These are phyloP conservation scores for Nannoperca australis DNA, from an alignment of 2,797 vertebrate species.

Conservation along the genomic window DNA sequence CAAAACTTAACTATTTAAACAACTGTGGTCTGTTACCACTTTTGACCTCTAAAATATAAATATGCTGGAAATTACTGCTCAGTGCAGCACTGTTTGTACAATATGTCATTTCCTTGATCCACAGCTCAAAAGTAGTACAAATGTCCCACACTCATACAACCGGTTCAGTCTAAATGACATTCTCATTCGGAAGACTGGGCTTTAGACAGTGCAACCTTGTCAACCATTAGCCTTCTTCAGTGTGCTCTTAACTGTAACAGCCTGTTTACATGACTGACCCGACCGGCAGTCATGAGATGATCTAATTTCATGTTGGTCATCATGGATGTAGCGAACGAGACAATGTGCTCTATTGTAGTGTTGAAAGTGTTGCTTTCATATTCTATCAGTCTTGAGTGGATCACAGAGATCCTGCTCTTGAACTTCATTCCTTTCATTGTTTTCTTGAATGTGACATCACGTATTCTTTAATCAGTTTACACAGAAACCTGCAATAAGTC, in stretches of 20 bases:
- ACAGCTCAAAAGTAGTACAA: not conserved
- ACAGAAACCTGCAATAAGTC: not conserved
- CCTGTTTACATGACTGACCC: not conserved
- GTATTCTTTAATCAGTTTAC: not conserved
- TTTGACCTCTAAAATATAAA: not conserved
- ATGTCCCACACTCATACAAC: too few relatives aligned
- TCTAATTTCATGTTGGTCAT: not conserved
- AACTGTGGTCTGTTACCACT: not conserved
- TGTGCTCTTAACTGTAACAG: not conserved
- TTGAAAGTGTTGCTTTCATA: not conserved
- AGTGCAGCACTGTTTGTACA: not conserved
- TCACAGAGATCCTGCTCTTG: not conserved
- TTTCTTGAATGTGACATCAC: not conserved
- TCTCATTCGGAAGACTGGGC: not conserved
- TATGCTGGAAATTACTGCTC: not conserved
- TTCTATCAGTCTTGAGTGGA: constrained; percentile 3
- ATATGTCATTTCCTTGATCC: not conserved
- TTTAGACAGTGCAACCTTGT: not conserved
- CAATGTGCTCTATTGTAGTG: not conserved
- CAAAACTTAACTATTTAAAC: not conserved
- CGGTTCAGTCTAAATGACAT: too few relatives aligned
- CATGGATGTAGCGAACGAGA: not conserved
- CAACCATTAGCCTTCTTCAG: too few relatives aligned
- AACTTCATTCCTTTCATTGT: not conserved
- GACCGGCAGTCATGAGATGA: not conserved